Percentiles rank a stretch among this genome's conserved stretches.
Conservation (phyloP, 2,113 vertebrate genomes). For the Channa maculata region DNA sequence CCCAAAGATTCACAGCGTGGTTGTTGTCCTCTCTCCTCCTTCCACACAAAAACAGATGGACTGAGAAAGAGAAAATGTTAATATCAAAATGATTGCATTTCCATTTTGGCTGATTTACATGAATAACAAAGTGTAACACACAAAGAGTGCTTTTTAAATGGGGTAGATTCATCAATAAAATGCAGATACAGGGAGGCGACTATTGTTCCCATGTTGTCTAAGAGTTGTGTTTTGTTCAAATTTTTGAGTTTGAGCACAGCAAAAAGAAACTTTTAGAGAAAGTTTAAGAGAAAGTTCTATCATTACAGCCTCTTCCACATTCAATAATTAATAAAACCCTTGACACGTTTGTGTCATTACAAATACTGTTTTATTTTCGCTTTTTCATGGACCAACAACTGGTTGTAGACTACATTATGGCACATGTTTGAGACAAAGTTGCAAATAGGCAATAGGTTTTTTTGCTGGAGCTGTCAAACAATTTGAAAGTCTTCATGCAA, state of each 20-base stretch:
- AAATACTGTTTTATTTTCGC: no score
- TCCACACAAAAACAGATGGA: constrained; percentile 75
- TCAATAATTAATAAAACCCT: no score
- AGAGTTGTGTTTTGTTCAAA: no score
- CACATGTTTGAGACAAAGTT: neutral
- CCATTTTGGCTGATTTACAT: neutral
- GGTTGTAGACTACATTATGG: neutral
- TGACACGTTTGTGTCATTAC: no score
- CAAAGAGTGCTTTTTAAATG: no score
- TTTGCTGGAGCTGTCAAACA: neutral
- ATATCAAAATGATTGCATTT: neutral
- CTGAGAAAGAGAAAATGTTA: constrained; percentile 23
- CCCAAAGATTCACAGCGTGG: constrained; percentile 69
- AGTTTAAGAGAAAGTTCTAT: no score
- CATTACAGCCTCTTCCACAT: no score
- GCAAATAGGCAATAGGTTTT: no score
- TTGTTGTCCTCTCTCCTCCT: constrained; percentile 64
- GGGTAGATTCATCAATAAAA: neutral
- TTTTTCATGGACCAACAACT: no score
- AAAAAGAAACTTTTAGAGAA: no score
- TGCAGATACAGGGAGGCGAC: neutral
- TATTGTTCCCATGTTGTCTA: neutral
- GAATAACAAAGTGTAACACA: no score
- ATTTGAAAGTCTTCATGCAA: neutral
- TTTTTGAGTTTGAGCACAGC: no score